Evolutionary conservation across 2,113 vertebrate species (phyloP).

Genomic region (Corydoras sp.): DNA sequence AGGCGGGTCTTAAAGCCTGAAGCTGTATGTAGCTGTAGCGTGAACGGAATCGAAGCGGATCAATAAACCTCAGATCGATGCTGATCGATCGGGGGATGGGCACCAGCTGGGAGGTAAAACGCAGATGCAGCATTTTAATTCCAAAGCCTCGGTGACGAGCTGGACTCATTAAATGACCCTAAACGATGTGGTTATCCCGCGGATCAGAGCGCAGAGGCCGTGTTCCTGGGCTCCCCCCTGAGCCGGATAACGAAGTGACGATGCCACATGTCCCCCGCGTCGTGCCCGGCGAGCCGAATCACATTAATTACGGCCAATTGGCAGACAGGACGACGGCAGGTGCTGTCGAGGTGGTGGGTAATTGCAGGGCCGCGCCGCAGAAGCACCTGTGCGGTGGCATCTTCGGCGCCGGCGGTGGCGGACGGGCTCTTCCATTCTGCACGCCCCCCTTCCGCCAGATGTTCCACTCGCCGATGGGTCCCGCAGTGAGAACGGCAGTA

Average conservation of each 20-base stretch:
- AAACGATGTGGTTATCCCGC: not conserved
- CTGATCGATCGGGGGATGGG: constrained; percentile 2
- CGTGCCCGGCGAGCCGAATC: constrained; percentile 29
- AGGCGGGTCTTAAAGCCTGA: constrained; percentile 5
- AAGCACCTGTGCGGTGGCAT: constrained; percentile 29
- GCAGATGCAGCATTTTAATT: not conserved
- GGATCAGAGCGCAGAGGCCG: constrained; percentile 32
- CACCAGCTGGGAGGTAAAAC: constrained; percentile 26
- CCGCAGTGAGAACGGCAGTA: constrained; percentile 23
- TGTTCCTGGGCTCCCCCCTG: constrained; percentile 16
- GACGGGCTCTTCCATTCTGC: constrained; percentile 13
- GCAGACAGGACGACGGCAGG: constrained; percentile 32
- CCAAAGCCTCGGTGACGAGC: constrained; percentile 2
- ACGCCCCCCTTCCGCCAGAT: constrained; percentile 24
- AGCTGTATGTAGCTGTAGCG: not conserved
- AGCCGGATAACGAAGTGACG: constrained; percentile 32
- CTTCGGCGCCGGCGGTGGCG: constrained; percentile 19
- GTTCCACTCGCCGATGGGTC: constrained; percentile 25
- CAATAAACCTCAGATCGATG: constrained; percentile 35
- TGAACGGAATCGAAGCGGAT: constrained; percentile 27
- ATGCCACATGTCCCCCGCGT: constrained; percentile 17
- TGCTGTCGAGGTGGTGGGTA: constrained; percentile 36
- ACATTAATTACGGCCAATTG: constrained; percentile 42
- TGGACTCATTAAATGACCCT: constrained; percentile 30
- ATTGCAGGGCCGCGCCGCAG: constrained; percentile 32